These are phyloP conservation scores for Barypeithes pellucidus DNA, from an alignment of 2,888 invertebrate species.

Conservation along the genomic window DNA sequence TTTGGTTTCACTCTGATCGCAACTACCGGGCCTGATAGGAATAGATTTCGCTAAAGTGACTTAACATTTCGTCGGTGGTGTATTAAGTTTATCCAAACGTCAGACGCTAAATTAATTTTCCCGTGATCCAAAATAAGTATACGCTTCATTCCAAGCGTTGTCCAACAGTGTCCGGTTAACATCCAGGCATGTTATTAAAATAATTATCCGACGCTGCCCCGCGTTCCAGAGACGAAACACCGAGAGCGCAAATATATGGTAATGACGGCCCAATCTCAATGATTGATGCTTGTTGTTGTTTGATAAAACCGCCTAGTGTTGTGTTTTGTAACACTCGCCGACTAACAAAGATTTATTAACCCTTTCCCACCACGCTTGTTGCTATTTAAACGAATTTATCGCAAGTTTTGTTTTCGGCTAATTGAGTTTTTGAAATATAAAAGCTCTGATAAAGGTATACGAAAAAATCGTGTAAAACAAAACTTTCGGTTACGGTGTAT, in stretches of 20 bases:
- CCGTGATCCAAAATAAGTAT: conserved; percentile 9
- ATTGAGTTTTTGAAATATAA: conserved; percentile 46
- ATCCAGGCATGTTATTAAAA: conserved; percentile 50
- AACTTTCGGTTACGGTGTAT: conserved; percentile 2
- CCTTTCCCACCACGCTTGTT: conserved; percentile 54
- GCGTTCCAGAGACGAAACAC: conserved; percentile 33
- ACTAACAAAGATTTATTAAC: conserved; percentile 70
- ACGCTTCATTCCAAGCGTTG: conserved; percentile 9
- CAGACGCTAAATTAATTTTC: conserved; percentile 11
- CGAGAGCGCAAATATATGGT: conserved; percentile 62
- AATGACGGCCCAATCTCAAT: conserved; percentile 70
- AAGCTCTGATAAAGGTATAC: conserved; percentile 25
- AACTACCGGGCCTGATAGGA: too few species aligned
- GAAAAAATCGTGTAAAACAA: conserved; percentile 9
- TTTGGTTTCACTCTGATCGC: too few species aligned
- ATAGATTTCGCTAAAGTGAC: too few species aligned
- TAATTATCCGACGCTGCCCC: conserved; percentile 43
- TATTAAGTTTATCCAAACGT: neutral
- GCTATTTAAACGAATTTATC: conserved; percentile 53
- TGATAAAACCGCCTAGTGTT: conserved; percentile 68
- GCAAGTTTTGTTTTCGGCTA: conserved; percentile 43
- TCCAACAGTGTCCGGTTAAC: conserved; percentile 33
- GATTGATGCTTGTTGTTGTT: conserved; percentile 70
- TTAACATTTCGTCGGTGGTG: too few species aligned
- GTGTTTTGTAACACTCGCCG: conserved; percentile 65